Evolutionary conservation across 2,888 invertebrate genomes (phyloP), one percentile per base, ranked within the genome.

Genomic region (Drosophila barbarae): DNA sequence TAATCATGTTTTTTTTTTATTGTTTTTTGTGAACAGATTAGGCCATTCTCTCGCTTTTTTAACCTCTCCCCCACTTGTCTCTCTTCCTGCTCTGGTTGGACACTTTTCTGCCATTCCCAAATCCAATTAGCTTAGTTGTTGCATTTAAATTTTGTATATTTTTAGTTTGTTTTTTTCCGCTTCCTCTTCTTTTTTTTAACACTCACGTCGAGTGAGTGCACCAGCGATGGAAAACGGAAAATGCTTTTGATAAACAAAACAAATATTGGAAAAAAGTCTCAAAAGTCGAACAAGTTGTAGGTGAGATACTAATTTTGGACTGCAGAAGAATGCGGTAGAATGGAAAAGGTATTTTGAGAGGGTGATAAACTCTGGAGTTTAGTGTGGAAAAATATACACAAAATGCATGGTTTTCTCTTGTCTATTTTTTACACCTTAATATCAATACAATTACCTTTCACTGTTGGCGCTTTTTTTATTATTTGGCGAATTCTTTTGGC

Each of bases 101-200:
- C 46, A 47, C 46, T 32, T 46, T 46, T 47, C 32, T 47, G 46
- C 32, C 46, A 47, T 47, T 47, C 52, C 41, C 30, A 74, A 77
- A 79, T 82, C 77, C 73, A 82, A 79, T 79, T 79, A 82, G 77
- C 73, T 63, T 44, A 60, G 59, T 61, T 60, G 72, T 41, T 44
- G 41, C 39, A 55, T 56, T 51, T 56, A 56, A 44, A 53, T 51
- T 49, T 65, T 66, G 67, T 73, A 65, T 81, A 69, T 78, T 78
- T 78, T 70, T 77, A 72, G 74, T 59, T 61, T 42, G 44, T 32
- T 57, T 42, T 42, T 60, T 60, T 42, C 47, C 47, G 28, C 38
- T 61, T 46, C 36, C 32, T 39, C 23, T 42, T 50, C 18, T 44
- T 30, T 46, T 30, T 30, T 34, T 57, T 42, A 39, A 42, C 61